Evolutionary conservation across 2,888 invertebrate species (phyloP), one percentile per base, ranked within the genome.

Genomic region (Gastrophysa polygoni): DNA sequence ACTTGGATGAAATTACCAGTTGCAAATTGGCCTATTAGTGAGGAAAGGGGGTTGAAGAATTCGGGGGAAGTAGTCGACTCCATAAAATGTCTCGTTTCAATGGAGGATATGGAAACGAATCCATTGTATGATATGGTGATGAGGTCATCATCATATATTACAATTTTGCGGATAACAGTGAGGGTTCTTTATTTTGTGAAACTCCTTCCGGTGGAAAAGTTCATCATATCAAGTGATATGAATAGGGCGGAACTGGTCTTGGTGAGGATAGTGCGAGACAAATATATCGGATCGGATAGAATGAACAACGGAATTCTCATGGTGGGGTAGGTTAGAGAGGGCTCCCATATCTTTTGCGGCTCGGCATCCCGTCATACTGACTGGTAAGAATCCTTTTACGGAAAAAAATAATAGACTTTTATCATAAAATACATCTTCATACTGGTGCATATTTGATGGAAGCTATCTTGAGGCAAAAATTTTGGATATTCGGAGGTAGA

Each of bases 381-480:
- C 59, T 18, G 32, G 10, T 18, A 59, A 52, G 8, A 54, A 52
- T 52, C 46, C 48, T 8, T 32, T 59, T 14, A 34, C 34, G n/a
- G 34, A 2, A 1, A 11, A n/a, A 34, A 34, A 34, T 59, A 14
- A n/a, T 59, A 1, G 59, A 59, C 38, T 59, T 34, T 52, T 59
- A 59, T 34, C 46, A 52, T 34, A 47, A n/a, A n/a, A n/a, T n/a
- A n/a, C n/a, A 24, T 24, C 7, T 24, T 3, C 24, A 24, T 7
- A 24, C 24, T 24, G 24, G 24, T 3, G 4, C 24, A 3, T 24
- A 24, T 24, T 24, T 24, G 7, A 5, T 24, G 24, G 24, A 24
- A 24, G 24, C 24, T 7, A 5, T 24, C 7, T 5, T 24, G 24
- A 24, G 24, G 24, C 24, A 24, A 7, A 24, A 24, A 5, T 24